Evolutionary conservation across 2,888 invertebrate genomes (phyloP).

Genomic region (Schizotus pectinicornis): DNA sequence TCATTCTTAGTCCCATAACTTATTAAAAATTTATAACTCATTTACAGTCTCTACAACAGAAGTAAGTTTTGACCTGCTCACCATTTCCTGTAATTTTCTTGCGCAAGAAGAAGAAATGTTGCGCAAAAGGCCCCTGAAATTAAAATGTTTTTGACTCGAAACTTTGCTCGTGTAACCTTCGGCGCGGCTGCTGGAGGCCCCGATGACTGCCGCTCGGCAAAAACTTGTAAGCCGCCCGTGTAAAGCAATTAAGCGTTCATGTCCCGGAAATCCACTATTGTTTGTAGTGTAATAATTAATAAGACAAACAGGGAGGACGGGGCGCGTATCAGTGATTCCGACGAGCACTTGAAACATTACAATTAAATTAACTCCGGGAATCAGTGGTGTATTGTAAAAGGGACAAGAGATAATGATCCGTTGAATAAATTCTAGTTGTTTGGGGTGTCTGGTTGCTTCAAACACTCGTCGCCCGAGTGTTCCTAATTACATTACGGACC

Average conservation of each 20-base stretch:
- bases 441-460: not conserved
- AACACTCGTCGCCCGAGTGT: too few relatives aligned
- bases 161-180: too few relatives aligned
- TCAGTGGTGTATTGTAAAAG: constrained; percentile 24
- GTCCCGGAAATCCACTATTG: constrained; percentile 13
- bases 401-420: constrained; percentile 22
- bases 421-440: constrained; percentile 21
- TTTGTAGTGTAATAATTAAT: constrained; percentile 20
- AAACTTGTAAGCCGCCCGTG: not conserved
- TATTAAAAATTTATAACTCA: too few relatives aligned
- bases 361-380: constrained; percentile 26
- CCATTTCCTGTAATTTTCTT: too few relatives aligned
- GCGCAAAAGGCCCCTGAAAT: too few relatives aligned
- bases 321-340: constrained; percentile 23
- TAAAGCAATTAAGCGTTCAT: constrained; percentile 4
- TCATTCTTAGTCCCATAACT: too few relatives aligned
- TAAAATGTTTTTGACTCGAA: too few relatives aligned
- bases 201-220: not conserved
- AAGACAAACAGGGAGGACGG: constrained; percentile 15
- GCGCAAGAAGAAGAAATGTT: too few relatives aligned
- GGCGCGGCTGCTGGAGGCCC: too few relatives aligned
- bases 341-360: constrained; percentile 26
- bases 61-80: too few relatives aligned
- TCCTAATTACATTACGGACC: too few relatives aligned
- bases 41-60: too few relatives aligned